Conservation (phyloP, 2,888 invertebrate genomes). For the Tenthredo notha region DNA sequence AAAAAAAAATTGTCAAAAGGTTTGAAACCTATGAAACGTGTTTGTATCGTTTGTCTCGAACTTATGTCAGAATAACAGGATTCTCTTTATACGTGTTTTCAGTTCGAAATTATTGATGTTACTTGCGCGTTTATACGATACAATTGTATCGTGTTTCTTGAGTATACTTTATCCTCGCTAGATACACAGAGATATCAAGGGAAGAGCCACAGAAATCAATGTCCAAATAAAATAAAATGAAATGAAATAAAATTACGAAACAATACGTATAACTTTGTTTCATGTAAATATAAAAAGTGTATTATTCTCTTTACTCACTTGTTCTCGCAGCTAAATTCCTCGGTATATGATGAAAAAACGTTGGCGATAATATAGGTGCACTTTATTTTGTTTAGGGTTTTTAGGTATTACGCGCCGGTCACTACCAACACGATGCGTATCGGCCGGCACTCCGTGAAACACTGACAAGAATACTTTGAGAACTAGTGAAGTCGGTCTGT, state of each 20-base stretch:
- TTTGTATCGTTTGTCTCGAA: not conserved
- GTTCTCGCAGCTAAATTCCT: conserved; percentile 45
- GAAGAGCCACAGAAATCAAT: conserved; percentile 20
- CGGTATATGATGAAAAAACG: not conserved
- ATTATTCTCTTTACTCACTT: conserved; percentile 5
- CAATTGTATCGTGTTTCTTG: conserved; percentile 11
- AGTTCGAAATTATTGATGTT: not conserved
- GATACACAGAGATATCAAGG: not conserved
- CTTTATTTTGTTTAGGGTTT: conserved; percentile 18
- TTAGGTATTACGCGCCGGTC: conserved; percentile 4
- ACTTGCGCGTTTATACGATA: not conserved
- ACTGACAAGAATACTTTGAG: conserved; percentile 15
- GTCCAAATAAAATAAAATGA: not conserved
- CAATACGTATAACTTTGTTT: too few relatives aligned
- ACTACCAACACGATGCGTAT: conserved; percentile 43
- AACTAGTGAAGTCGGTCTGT: not conserved
- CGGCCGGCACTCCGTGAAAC: conserved; percentile 50
- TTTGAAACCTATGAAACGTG: not conserved
- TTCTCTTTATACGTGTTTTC: not conserved
- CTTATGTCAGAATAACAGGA: not conserved
- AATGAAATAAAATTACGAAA: not conserved
- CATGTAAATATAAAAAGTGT: not conserved
- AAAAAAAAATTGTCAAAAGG: not conserved
- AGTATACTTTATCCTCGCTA: not conserved
- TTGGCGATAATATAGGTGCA: not conserved